Evolutionary conservation across 2,888 invertebrate species (phyloP).

Genomic region (Cinara cedri): DNA sequence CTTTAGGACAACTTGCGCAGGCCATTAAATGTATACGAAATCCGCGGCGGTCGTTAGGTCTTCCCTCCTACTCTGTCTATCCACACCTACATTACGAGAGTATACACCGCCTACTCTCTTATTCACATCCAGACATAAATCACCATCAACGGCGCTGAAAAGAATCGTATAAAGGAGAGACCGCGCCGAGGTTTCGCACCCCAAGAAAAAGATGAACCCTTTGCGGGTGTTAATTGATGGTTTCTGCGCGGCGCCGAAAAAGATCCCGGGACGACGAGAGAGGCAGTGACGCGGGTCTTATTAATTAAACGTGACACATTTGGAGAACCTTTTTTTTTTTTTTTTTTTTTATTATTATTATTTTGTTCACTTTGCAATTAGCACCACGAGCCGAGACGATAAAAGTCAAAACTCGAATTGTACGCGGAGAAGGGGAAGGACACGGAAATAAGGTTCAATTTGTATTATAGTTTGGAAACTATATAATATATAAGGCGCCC

Average conservation of each 20-base stretch:
- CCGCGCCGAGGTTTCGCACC: conserved; percentile 39
- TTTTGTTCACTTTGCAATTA: conserved; percentile 29
- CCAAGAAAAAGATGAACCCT: conserved; percentile 57
- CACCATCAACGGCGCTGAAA: conserved; percentile 51
- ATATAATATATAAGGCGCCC: conserved; percentile 19
- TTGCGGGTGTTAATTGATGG: conserved; percentile 53
- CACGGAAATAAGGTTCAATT: conserved; percentile 27
- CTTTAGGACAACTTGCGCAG: conserved; percentile 31
- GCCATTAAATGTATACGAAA: conserved; percentile 52
- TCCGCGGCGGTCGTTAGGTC: conserved; percentile 51
- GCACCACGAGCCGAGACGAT: conserved; percentile 36
- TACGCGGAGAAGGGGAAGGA: neutral
- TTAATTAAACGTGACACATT: conserved; percentile 56
- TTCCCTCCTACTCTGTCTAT: conserved; percentile 25
- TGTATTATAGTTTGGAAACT: conserved; percentile 17
- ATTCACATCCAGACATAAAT: conserved; percentile 52
- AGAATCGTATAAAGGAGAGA: conserved; percentile 43
- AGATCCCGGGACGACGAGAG: conserved; percentile 27
- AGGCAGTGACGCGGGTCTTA: conserved; percentile 18
- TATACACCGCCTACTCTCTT: neutral
- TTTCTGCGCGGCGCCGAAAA: neutral
- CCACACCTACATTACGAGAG: neutral
- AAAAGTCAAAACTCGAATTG: conserved; percentile 50
- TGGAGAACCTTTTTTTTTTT: conserved; percentile 20
- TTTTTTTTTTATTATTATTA: too few relatives aligned